Evolutionary conservation across 2,113 vertebrate genomes (phyloP).

Genomic region (Tetrao urogallus): DNA sequence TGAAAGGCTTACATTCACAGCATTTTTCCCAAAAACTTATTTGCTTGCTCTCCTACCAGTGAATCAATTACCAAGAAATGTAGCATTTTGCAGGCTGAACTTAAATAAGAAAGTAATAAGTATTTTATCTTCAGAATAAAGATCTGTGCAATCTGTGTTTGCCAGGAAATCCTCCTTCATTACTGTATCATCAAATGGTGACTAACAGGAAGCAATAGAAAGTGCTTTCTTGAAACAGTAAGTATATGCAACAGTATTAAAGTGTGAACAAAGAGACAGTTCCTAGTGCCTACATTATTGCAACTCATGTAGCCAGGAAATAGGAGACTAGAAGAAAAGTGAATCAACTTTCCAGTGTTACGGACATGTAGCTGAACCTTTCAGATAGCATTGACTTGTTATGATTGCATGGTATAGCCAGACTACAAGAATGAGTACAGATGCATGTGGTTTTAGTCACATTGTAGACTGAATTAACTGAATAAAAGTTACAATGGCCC

Average conservation of each 20-base stretch:
- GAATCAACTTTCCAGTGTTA: background rate
- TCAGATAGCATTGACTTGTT: background rate
- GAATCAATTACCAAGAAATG: background rate
- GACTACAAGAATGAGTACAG: background rate
- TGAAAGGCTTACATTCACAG: background rate
- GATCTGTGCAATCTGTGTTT: accelerated
- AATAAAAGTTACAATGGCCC: background rate
- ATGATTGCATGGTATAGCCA: background rate
- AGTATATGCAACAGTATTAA: background rate
- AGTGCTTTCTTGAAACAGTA: background rate
- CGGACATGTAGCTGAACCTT: background rate
- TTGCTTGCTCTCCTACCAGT: background rate
- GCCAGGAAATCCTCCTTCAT: background rate
- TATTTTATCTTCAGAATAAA: background rate
- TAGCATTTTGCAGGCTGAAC: background rate
- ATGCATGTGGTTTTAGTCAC: background rate
- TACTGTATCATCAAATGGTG: accelerated
- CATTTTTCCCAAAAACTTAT: background rate
- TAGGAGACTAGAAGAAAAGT: background rate
- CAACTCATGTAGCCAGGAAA: background rate
- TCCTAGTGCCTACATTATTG: background rate
- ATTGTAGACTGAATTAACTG: background rate
- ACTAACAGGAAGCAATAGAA: background rate
- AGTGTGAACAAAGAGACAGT: background rate
- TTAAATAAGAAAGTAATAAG: background rate